A percentile compares a stretch with the other conserved stretches of the same genome.
phyloP scores from a whole-genome alignment of 1,140 invertebrate species.

The Drosophila takahashii region DNA sequence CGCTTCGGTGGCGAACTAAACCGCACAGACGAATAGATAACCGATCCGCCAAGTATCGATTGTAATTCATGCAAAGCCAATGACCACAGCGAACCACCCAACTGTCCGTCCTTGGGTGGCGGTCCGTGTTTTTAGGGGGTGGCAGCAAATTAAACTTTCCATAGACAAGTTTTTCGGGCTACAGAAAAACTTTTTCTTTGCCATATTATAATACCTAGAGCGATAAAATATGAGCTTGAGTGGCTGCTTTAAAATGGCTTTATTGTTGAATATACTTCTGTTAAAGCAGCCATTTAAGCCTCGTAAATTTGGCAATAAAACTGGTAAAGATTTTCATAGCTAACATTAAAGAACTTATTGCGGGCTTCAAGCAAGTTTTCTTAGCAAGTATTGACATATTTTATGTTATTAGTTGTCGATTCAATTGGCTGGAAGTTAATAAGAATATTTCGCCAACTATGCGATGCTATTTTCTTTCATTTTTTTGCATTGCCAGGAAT shows the following conservation, averaged over 20 bases:
- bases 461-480: not conserved
- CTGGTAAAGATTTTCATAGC: not conserved
- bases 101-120: conserved; percentile 17
- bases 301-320: not conserved
- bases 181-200: conserved; percentile 18
- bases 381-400: not conserved
- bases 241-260: not conserved
- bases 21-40: conserved; percentile 32
- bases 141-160: conserved; percentile 36
- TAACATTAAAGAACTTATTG: not conserved
- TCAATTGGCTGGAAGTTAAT: conserved; percentile 5
- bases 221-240: conserved; percentile 21
- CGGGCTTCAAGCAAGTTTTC: not conserved
- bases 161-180: conserved; percentile 27
- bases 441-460: not conserved
- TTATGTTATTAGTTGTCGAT: conserved; percentile 4
- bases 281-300: not conserved
- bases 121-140: not conserved
- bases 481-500: conserved; percentile 1
- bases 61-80: conserved; percentile 52
- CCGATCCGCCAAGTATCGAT: conserved; percentile 50
- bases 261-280: not conserved
- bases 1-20: conserved; percentile 56
- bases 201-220: conserved; percentile 13
- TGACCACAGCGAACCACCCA: conserved; percentile 39